Base-by-base conservation (phyloP, 2,797 vertebrate genomes). In the Epinephelus coioides region DNA sequence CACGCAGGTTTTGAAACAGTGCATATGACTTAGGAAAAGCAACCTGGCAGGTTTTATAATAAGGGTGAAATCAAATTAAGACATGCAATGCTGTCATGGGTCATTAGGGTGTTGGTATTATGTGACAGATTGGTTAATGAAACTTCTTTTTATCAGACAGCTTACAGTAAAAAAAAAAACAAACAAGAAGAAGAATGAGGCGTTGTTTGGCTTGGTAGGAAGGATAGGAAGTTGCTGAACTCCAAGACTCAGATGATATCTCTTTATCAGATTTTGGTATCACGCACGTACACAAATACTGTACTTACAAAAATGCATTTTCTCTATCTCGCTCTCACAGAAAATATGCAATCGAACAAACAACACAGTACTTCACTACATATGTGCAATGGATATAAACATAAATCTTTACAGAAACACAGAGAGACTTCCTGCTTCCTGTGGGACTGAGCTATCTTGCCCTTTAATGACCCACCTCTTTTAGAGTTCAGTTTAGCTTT, bases 211-310 rank as follows among this genome's bases (percentile, higher is more conserved):
- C 85, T 68, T 18, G 27, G 27, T 27, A 55, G 34, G 25, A 64
- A 85, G 86, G 74, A 86, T 87, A 82, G 9, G 78, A 44, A 85
- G 69, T 5, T 21, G 46, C 38, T 72, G 64, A 73, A 30, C 15
- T 82, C 30, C 25, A 53, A 74, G 30, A 56, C 17, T 46, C 49
- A 47, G n/a, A 23, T 76, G 34, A 77, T 54, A 76, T 78, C 70
- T 14, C 18, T 67, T 72, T 11, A 77, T 84, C 79, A 76, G 70
- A 3, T 9, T 9, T 40, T 69, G 11, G 30, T 69, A 71, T 88
- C 84, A 84, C 67, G 59, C 54, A 87, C 76, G 60, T 11, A 6
- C 17, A 67, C 34, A 9, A 11, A 47, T 10, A 19, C 43, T 55
- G 30, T n/a, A 59, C 43, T 46, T 25, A 30, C 5, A 59, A 43